These are phyloP conservation scores for Meta bourneti DNA, from an alignment of 2,888 invertebrate species.

Conservation along the genomic window DNA sequence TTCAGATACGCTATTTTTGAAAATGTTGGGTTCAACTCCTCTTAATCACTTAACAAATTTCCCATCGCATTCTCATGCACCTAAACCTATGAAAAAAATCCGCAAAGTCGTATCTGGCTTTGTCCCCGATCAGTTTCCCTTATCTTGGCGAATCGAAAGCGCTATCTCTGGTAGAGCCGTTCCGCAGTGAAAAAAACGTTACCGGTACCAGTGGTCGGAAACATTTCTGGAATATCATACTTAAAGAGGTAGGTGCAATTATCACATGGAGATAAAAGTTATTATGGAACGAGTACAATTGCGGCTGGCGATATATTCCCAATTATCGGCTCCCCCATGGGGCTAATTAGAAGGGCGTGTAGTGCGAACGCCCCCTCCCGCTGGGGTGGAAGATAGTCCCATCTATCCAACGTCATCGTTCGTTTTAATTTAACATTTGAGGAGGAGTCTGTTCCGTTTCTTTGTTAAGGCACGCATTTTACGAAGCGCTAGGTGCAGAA, in stretches of 20 bases:
- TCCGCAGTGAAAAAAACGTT: no score
- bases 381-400: slow-evolving; percentile 3
- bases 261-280: slow-evolving; percentile 13
- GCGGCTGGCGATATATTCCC: slow-evolving; percentile 3
- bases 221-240: no score
- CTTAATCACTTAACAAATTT: neutral
- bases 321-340: slow-evolving; percentile 34
- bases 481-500: no score
- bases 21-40: no score
- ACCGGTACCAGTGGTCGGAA: no score
- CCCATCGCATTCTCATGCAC: neutral
- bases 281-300: slow-evolving; percentile 9
- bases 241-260: neutral
- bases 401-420: neutral
- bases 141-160: neutral
- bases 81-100: no score
- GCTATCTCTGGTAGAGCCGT: neutral
- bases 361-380: slow-evolving; percentile 12
- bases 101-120: neutral
- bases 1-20: no score
- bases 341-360: slow-evolving; percentile 50
- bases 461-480: no score
- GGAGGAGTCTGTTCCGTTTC: no score
- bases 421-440: no score
- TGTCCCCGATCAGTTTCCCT: neutral